Conservation (phyloP, 1,140 invertebrate genomes). For the Lethrus apterus region DNA sequence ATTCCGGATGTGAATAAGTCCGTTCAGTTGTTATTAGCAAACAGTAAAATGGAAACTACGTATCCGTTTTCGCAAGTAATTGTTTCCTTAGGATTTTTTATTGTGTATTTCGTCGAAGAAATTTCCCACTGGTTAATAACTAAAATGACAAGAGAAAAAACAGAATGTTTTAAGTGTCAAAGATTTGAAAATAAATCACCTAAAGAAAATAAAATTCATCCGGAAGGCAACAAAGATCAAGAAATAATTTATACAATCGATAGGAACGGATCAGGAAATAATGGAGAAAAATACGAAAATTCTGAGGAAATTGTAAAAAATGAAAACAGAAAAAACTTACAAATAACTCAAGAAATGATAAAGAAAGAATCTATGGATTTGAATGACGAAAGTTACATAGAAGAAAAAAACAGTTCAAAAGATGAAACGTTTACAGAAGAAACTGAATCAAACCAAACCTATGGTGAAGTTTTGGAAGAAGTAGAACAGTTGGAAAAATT, state of each 20-base stretch:
- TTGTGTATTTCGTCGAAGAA: conserved; percentile 55
- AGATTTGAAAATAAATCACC: background rate
- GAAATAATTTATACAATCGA: too few species aligned
- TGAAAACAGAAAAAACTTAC: too few species aligned
- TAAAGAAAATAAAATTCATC: conserved; percentile 13
- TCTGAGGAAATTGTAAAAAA: too few species aligned
- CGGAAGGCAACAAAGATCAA: background rate
- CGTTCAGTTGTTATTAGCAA: conserved; percentile 30
- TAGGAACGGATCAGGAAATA: too few species aligned
- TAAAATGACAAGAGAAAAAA: conserved; percentile 3
- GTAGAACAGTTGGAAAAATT: conserved; percentile 13
- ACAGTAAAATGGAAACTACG: conserved; percentile 26
- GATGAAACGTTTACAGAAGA: conserved; percentile 11
- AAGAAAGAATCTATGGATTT: too few species aligned
- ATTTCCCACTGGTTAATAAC: conserved; percentile 35
- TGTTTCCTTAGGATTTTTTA: conserved; percentile 53
- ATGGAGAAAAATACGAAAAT: too few species aligned
- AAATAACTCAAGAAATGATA: too few species aligned
- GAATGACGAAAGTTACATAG: too few species aligned
- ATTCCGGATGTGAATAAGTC: conserved; percentile 51
- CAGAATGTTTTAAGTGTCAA: background rate
- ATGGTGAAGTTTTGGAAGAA: conserved; percentile 11
- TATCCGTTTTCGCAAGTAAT: conserved; percentile 48
- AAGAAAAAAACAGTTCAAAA: too few species aligned
- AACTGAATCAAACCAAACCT: conserved; percentile 1